Base-by-base conservation (phyloP, 2,797 vertebrate genomes). In the Protosalanx chinensis region DNA sequence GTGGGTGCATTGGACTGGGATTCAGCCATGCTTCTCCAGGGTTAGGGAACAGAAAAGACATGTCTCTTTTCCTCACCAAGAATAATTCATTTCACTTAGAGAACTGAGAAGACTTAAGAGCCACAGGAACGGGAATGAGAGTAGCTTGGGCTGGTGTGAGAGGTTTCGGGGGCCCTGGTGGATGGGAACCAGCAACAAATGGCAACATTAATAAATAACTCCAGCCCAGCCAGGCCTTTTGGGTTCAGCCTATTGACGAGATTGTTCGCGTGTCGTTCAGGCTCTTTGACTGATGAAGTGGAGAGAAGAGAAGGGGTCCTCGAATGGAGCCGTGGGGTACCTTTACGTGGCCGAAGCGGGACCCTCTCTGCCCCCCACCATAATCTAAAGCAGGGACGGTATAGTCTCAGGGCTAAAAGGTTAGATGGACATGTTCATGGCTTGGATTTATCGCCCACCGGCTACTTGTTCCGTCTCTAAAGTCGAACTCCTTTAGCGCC, bases 181-280 rank as follows among this genome's bases (percentile, higher is more conserved):
- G 94, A 94, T 95, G 96, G 95, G 95, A 95, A 96, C 94, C 94
- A 95, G 94, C 84, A 91, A 93, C 93, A 93, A 95, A 94, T 93
- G 93, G 91, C 91, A 85, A 94, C 93, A 94, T 97, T 96, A 96
- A 97, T 97, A 97, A 98, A 97, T 97, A 96, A 95, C 95, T 93
- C 92, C 89, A 89, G 92, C 94, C 91, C 94, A 95, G 93, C 90
- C 93, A 27, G 92, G 94, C 91, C 92, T 95, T 46, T 94, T 95
- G 94, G 94, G 93, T 93, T 91, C 92, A 27, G 90, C 82, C 95
- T 91, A 95, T 96, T 97, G 95, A 97, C 88, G 93, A 94, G 94
- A 95, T 93, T 93, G 94, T 94, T 97, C 95, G 95, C 95, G 96
- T 97, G 96, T 96, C 95, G 93, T 94, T 95, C 93, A 92, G 93